Base-by-base conservation (phyloP, 2,888 invertebrate species). In the Megamerina dolium region DNA sequence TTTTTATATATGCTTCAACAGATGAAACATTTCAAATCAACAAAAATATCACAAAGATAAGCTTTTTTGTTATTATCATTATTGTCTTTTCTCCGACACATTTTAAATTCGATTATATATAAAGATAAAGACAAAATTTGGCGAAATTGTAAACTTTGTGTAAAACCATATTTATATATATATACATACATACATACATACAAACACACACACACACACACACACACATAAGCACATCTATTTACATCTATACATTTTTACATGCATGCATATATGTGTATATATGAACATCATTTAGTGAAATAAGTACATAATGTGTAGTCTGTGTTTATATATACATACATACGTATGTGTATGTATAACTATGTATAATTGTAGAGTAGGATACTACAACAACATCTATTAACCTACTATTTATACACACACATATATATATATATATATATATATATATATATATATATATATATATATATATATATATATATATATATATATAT, bases 361-460 rank as follows among this genome's bases (percentile, higher is more conserved):
- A 31, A 20, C 4, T 20, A 21, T 12, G 23, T 10, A 20, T 14
- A 21, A 30, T 12, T 21, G 5, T 9, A 31, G 8, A 18, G 27
- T 27, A 29, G 27, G 18, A 39, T 16, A 29, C 31, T 20, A n/a
- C n/a, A n/a, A 27, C 10, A 39, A 23, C n/a, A 16, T 21, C 21
- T 30, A 3, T 44, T 30, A 12, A 20, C 21, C 21, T 37, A 18
- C 32, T 27, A 14, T 12, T 23, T 34, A 29, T 32, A 19, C 13
- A 38, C 8, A 23, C 32, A 17, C 18, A 10, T 26, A 16, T 32
- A 36, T 42, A 40, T 19, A 44, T 46, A 44, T 47, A 30, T 46
- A 45, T 23, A 29, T 37, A 29, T 38, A 45, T 48, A 35, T 41
- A 45, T 43, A 36, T 38, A 52, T 48, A 9, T 23, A 17, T 32